Evolutionary conservation across 1,140 invertebrate species (phyloP).

Genomic region (Nebria ingens): DNA sequence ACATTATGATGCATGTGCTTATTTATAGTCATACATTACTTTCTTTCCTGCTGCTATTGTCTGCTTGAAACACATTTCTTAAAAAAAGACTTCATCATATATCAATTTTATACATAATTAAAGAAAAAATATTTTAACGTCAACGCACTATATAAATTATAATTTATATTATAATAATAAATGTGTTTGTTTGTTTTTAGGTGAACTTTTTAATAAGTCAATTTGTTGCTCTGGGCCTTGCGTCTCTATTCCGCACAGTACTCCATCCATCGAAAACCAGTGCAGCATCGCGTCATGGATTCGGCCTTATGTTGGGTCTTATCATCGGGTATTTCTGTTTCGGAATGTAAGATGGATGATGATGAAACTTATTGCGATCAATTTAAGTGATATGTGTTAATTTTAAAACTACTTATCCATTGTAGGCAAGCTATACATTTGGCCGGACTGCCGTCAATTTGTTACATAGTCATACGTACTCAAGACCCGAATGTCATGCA

Average conservation of each 20-base stretch:
- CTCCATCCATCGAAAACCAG: conserved; percentile 54
- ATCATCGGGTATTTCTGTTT: conserved; percentile 78
- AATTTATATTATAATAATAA: neutral
- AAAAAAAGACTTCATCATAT: neutral
- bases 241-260: conserved; percentile 59
- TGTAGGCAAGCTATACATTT: conserved; percentile 68
- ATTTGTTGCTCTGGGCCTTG: conserved; percentile 61
- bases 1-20: too few species aligned
- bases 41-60: neutral
- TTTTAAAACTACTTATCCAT: conserved; percentile 26
- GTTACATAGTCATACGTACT: conserved; percentile 58
- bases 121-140: neutral
- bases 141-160: conserved; percentile 13
- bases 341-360: conserved; percentile 68
- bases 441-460: conserved; percentile 58
- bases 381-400: neutral
- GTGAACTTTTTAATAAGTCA: conserved; percentile 77
- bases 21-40: too few species aligned
- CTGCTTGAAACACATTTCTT: neutral
- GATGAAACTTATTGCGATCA: neutral
- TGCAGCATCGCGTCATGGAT: conserved; percentile 57
- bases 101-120: neutral
- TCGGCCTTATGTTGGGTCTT: conserved; percentile 64
- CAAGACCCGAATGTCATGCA: conserved; percentile 51
- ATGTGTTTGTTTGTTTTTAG: conserved; percentile 45